A percentile compares a stretch with the other conserved stretches of the same genome.
These are phyloP conservation scores for Ellobium chinense DNA, from an alignment of 2,888 invertebrate genomes.

Conservation along the genomic window DNA sequence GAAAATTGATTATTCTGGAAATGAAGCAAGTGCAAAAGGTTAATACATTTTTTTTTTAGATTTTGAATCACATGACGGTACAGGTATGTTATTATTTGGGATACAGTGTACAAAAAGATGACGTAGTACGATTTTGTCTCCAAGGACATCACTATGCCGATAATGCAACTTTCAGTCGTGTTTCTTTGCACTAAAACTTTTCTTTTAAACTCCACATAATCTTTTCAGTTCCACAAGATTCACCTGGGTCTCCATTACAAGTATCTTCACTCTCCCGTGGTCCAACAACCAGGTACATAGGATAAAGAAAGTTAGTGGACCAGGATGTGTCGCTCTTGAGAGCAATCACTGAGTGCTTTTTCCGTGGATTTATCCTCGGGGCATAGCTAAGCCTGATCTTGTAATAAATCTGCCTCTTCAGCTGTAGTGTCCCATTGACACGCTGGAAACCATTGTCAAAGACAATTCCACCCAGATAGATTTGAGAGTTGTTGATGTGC, in stretches of 20 bases:
- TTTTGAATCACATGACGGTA: too few relatives aligned
- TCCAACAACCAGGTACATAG: conserved; percentile 84
- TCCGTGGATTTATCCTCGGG: conserved; percentile 50
- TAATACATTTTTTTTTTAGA: too few relatives aligned
- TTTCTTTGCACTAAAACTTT: too few relatives aligned
- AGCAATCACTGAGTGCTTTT: conserved; percentile 56
- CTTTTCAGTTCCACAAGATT: conserved; percentile 54
- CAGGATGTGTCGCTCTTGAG: conserved; percentile 81
- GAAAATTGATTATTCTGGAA: too few relatives aligned
- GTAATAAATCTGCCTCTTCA: conserved; percentile 52
- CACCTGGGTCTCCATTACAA: conserved; percentile 84
- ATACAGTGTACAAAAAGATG: too few relatives aligned
- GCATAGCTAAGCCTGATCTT: conserved; percentile 60
- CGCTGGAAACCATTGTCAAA: conserved; percentile 51
- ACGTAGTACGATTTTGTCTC: too few relatives aligned
- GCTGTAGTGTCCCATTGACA: conserved; percentile 36
- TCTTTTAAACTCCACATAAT: neutral
- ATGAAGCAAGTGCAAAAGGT: too few relatives aligned
- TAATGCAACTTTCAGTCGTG: conserved; percentile 60
- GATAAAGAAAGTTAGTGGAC: conserved; percentile 86
- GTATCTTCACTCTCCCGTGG: conserved; percentile 82
- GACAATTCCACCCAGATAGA: conserved; percentile 64
- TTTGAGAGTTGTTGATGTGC: conserved; percentile 53
- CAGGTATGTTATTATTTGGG: too few relatives aligned
- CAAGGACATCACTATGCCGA: conserved; percentile 35